phyloP scores from a whole-genome alignment of 2,888 invertebrate genomes.

The Acanthopleura granulata region DNA sequence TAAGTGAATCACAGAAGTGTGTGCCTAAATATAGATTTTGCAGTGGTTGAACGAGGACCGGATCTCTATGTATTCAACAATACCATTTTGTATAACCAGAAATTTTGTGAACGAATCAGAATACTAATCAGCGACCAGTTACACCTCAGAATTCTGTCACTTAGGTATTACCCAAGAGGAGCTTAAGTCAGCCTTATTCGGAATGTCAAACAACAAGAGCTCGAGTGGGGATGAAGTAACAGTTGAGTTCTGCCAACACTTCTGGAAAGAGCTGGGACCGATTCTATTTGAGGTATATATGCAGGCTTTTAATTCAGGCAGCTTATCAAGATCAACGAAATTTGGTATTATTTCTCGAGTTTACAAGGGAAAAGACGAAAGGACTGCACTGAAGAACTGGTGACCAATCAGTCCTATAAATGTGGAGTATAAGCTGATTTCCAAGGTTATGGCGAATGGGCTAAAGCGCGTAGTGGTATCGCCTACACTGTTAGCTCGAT shows the following conservation, averaged over 20 bases:
- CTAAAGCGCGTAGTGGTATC: conserved; percentile 6
- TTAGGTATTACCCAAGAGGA: background rate
- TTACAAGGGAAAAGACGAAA: conserved; percentile 7
- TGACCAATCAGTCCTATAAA: background rate
- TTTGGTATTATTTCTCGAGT: background rate
- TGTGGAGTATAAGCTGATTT: conserved; percentile 8
- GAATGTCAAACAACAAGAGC: conserved; percentile 4
- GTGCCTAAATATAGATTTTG: background rate
- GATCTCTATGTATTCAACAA: background rate
- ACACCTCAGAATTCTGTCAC: background rate
- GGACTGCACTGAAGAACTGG: conserved; percentile 1
- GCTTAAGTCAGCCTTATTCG: background rate
- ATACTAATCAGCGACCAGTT: background rate
- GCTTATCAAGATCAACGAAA: background rate
- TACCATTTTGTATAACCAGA: background rate
- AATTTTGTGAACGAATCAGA: background rate
- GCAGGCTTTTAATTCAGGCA: background rate
- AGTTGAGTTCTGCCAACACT: background rate
- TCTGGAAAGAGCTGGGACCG: conserved; percentile 5
- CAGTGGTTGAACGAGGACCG: background rate
- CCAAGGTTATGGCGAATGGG: background rate
- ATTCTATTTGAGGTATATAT: background rate
- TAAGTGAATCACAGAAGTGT: background rate
- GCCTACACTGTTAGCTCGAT: background rate
- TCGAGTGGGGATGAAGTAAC: background rate